These are phyloP conservation scores for Listronotus oregonensis DNA, from an alignment of 1,140 invertebrate genomes.

Conservation along the genomic window DNA sequence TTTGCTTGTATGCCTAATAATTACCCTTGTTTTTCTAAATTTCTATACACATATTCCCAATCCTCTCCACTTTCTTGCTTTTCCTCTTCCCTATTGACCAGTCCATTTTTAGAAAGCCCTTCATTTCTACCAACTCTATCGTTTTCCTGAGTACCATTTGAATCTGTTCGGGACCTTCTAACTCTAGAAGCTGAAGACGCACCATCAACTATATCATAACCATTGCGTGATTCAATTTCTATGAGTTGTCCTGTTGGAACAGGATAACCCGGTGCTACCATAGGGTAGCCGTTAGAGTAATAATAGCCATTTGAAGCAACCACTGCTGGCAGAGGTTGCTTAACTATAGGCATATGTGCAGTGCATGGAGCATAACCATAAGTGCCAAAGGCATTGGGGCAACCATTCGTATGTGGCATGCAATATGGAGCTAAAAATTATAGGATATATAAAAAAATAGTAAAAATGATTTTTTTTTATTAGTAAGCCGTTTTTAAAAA, in stretches of 20 bases:
- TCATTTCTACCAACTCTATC: constrained; percentile 28
- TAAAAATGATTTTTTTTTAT: no score
- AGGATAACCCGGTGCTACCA: constrained; percentile 21
- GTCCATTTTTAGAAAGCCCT: constrained; percentile 21
- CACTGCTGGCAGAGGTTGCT: constrained; percentile 7
- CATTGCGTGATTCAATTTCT: constrained; percentile 67
- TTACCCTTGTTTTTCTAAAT: constrained; percentile 70
- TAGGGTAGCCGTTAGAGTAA: constrained; percentile 8
- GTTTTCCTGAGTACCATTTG: constrained; percentile 8
- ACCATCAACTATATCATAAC: constrained; percentile 40
- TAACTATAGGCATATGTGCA: constrained; percentile 19
- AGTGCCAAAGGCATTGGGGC: constrained; percentile 30
- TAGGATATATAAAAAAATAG: no score
- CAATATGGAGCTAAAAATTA: constrained; percentile 20
- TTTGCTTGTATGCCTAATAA: no score
- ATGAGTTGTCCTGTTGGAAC: constrained; percentile 69
- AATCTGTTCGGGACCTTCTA: constrained; percentile 14
- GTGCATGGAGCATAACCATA: constrained; percentile 50
- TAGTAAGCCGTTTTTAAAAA: no score
- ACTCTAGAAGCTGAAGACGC: constrained; percentile 22
- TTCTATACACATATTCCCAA: constrained; percentile 80
- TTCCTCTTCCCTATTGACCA: constrained; percentile 41
- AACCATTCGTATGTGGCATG: constrained; percentile 25
- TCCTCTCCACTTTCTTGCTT: constrained; percentile 53
- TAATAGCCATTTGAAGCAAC: constrained; percentile 38